A percentile compares a stretch with the other conserved stretches of the same genome.
phyloP scores from a whole-genome alignment of 2,888 invertebrate genomes.

The Hyalella azteca region DNA sequence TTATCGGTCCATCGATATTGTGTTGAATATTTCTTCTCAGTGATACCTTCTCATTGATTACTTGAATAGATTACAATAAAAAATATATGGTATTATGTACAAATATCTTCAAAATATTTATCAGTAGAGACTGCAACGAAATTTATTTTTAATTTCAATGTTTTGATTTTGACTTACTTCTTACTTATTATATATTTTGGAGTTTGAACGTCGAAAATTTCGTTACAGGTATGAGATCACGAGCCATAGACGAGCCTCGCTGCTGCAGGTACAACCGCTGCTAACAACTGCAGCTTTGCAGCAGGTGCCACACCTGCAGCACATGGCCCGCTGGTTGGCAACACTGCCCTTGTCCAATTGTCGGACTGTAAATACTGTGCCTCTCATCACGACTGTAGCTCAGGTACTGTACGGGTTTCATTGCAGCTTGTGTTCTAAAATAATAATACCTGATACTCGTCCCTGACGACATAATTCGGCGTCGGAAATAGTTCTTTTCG shows the following conservation, averaged over 20 bases:
- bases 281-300: conserved; percentile 31
- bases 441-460: not conserved
- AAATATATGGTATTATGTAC: not conserved
- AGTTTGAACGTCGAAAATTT: not conserved
- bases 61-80: too few relatives aligned
- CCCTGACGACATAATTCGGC: not conserved
- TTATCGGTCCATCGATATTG: too few relatives aligned
- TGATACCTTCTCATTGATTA: too few relatives aligned
- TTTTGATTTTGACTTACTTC: not conserved
- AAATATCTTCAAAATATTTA: too few relatives aligned
- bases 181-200: not conserved
- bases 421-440: not conserved
- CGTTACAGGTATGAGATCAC: conserved; percentile 44
- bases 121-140: too few relatives aligned
- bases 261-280: conserved; percentile 34
- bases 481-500: not conserved
- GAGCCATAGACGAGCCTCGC: conserved; percentile 28
- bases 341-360: conserved; percentile 42
- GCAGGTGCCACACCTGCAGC: conserved; percentile 47
- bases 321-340: conserved; percentile 47
- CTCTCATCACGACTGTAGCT: conserved; percentile 48
- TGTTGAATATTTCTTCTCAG: too few relatives aligned
- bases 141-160: not conserved
- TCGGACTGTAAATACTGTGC: conserved; percentile 39
- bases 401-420: conserved; percentile 39